Conservation (phyloP, 2,797 vertebrate genomes). For the Schizopygopsis malacanthus region DNA sequence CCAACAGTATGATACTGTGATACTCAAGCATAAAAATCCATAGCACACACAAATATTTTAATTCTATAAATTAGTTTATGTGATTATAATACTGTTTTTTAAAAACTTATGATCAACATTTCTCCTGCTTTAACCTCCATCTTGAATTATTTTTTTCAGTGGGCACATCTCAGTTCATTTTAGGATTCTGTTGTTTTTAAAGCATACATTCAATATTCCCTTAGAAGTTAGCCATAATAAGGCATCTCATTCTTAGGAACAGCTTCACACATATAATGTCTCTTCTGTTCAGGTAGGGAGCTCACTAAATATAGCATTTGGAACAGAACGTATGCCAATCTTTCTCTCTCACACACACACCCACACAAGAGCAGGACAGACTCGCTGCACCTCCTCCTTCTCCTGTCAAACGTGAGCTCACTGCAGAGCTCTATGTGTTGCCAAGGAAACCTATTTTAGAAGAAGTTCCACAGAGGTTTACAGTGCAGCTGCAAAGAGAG, state of each 20-base stretch:
- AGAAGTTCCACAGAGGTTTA: conserved; percentile 60
- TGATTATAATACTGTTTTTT: background rate
- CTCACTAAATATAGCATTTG: conserved; percentile 9
- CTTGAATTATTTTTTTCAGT: background rate
- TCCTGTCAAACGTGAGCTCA: conserved; percentile 59
- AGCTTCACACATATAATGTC: background rate
- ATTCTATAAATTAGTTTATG: background rate
- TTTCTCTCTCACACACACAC: conserved; percentile 22
- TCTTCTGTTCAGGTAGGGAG: background rate
- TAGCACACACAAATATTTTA: background rate
- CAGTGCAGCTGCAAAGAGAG: conserved; percentile 35
- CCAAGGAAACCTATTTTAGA: conserved; percentile 70
- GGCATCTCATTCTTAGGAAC: background rate
- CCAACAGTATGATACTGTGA: background rate
- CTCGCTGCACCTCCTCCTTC: conserved; percentile 25
- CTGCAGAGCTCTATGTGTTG: conserved; percentile 66
- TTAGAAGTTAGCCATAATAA: background rate
- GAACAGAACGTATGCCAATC: conserved; percentile 1
- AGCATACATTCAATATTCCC: background rate
- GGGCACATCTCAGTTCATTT: background rate
- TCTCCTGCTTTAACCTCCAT: background rate
- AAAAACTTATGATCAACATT: background rate
- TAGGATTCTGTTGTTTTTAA: background rate
- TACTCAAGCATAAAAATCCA: background rate
- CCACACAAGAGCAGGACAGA: conserved; percentile 11